Conservation (phyloP, 2,888 invertebrate genomes). For the Notocelia uddmanniana region DNA sequence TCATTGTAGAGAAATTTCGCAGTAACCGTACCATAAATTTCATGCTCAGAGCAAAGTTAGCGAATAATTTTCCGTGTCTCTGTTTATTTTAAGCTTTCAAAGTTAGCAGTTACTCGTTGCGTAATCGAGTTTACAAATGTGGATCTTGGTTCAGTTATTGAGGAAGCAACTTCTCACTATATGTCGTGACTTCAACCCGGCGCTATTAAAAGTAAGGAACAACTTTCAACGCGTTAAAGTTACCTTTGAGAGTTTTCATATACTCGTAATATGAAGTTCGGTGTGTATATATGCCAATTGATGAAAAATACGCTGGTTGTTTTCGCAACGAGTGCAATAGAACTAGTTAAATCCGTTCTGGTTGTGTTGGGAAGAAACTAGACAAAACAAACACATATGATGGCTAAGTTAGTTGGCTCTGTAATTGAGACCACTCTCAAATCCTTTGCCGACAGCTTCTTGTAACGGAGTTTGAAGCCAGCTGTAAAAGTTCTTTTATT, state of each 20-base stretch:
- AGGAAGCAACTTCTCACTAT: constrained; percentile 29
- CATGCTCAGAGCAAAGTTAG: constrained; percentile 78
- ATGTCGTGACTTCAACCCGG: neutral
- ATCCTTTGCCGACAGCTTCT: constrained; percentile 71
- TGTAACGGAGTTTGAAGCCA: constrained; percentile 71
- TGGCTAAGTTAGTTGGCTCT: constrained; percentile 60
- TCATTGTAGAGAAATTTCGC: constrained; percentile 81
- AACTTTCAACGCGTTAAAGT: neutral
- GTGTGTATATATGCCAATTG: neutral
- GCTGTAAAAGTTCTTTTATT: constrained; percentile 65
- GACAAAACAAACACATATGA: constrained; percentile 62
- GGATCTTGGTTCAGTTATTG: constrained; percentile 67
- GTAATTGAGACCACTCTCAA: constrained; percentile 73
- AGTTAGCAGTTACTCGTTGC: constrained; percentile 74
- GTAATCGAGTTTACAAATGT: constrained; percentile 75
- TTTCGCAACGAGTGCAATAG: neutral
- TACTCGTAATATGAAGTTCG: neutral
- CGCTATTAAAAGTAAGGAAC: constrained; percentile 21
- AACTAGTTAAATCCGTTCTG: constrained; percentile 3
- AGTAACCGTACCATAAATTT: constrained; percentile 83
- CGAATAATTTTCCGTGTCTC: constrained; percentile 84
- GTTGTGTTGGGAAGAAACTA: constrained; percentile 49
- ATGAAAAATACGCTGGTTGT: neutral
- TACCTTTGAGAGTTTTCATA: neutral
- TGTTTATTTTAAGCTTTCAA: constrained; percentile 81